Percentiles rank a stretch among this genome's conserved stretches.
These are phyloP conservation scores for Sipha flava DNA, from an alignment of 1,140 invertebrate genomes.

Conservation along the genomic window DNA sequence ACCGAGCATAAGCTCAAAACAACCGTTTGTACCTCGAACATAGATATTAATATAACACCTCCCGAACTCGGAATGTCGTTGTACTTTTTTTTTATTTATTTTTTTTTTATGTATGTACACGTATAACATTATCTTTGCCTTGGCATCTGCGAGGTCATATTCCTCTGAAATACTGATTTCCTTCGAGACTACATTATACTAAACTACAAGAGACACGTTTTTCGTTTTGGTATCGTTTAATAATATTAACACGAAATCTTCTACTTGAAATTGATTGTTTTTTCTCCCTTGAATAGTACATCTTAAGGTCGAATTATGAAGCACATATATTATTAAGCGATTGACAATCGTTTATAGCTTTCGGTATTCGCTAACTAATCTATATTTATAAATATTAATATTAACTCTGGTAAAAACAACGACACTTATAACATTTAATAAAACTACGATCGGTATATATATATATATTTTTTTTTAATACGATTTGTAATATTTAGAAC, in stretches of 20 bases:
- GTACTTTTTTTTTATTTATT: neutral
- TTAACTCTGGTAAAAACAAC: too few species aligned
- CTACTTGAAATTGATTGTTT: neutral
- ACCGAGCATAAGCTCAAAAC: neutral
- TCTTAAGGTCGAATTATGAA: neutral
- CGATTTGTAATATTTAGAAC: too few species aligned
- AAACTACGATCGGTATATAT: too few species aligned
- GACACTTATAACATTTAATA: too few species aligned
- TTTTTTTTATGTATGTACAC: neutral
- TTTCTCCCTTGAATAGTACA: neutral
- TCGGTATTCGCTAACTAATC: too few species aligned
- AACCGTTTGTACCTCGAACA: neutral
- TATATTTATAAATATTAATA: too few species aligned
- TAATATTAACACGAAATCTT: constrained; percentile 1
- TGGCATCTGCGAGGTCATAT: constrained; percentile 23
- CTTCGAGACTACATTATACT: neutral
- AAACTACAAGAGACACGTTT: neutral
- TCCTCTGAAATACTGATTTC: neutral
- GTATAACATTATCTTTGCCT: neutral
- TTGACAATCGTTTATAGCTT: neutral
- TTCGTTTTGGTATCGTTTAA: neutral
- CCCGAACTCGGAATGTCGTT: neutral
- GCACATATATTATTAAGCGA: neutral
- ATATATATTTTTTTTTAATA: too few species aligned
- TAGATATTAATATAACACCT: neutral